These are phyloP conservation scores for Austrolebias charrua DNA, from an alignment of 2,797 vertebrate genomes.

Conservation along the genomic window DNA sequence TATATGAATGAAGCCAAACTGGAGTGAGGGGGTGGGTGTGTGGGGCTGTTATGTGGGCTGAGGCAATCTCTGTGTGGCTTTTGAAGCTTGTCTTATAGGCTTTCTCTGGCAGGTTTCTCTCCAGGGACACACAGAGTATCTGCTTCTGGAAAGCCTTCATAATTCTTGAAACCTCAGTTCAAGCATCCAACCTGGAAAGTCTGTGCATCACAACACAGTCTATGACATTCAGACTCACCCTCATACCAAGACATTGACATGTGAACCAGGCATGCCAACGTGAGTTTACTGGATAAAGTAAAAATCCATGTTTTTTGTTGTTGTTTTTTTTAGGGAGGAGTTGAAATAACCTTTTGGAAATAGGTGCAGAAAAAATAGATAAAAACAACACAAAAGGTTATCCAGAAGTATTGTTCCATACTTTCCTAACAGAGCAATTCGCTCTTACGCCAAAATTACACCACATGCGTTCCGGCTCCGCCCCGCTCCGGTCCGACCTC, in stretches of 20 bases:
- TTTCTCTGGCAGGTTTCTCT: constrained; percentile 71
- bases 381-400: background rate
- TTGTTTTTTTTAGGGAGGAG: background rate
- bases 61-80: constrained; percentile 73
- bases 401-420: too few species aligned
- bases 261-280: constrained; percentile 6
- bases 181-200: constrained; percentile 40
- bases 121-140: constrained; percentile 54
- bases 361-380: background rate
- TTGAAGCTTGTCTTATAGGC: constrained; percentile 79
- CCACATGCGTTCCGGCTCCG: too few species aligned
- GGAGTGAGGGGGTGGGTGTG: constrained; percentile 4
- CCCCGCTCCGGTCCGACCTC: too few species aligned
- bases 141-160: constrained; percentile 53
- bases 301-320: constrained; percentile 7
- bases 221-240: constrained; percentile 31
- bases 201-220: constrained; percentile 21
- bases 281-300: background rate
- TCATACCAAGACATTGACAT: constrained; percentile 2
- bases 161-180: constrained; percentile 44
- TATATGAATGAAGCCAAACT: constrained; percentile 49
- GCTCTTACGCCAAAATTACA: too few species aligned
- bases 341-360: background rate
- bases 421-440: too few species aligned
- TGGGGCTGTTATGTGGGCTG: constrained; percentile 41